Conservation (phyloP, 1,140 invertebrate genomes). For the Philaenus spumarius region DNA sequence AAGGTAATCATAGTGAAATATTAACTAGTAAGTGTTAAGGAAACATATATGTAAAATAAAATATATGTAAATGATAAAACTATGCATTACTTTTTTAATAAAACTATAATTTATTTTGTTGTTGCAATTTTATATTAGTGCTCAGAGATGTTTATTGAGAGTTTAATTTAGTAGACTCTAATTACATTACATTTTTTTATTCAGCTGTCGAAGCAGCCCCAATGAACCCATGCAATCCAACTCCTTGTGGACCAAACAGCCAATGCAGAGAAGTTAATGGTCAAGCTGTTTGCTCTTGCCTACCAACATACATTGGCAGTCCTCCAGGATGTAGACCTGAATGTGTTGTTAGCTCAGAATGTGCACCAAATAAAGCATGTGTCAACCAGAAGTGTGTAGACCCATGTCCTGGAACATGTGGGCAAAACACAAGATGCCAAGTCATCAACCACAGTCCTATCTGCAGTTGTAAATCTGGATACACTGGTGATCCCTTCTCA, state of each 20-base stretch:
- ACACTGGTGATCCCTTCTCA: constrained; percentile 65
- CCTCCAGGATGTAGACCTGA: constrained; percentile 47
- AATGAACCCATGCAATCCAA: constrained; percentile 46
- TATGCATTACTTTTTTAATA: too few species aligned
- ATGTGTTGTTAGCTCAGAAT: constrained; percentile 47
- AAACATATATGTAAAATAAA: too few species aligned
- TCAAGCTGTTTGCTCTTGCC: constrained; percentile 50
- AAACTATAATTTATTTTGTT: too few species aligned
- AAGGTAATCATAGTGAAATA: too few species aligned
- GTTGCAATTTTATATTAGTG: too few species aligned
- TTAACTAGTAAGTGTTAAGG: too few species aligned
- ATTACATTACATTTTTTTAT: too few species aligned
- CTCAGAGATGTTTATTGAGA: too few species aligned
- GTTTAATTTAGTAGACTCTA: too few species aligned
- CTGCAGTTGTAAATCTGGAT: constrained; percentile 57
- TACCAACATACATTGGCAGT: constrained; percentile 39
- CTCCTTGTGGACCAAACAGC: constrained; percentile 64
- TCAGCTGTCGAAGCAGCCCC: constrained; percentile 36
- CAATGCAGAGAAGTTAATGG: constrained; percentile 50
- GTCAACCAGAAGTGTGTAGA: constrained; percentile 48
- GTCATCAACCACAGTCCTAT: constrained; percentile 57
- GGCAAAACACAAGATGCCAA: constrained; percentile 52
- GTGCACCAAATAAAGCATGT: constrained; percentile 45
- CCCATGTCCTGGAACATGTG: constrained; percentile 50
- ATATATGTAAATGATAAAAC: too few species aligned